Evolutionary conservation across 2,888 invertebrate species (phyloP), one percentile per base, ranked within the genome.

Genomic region (Clepsis dumicolana): DNA sequence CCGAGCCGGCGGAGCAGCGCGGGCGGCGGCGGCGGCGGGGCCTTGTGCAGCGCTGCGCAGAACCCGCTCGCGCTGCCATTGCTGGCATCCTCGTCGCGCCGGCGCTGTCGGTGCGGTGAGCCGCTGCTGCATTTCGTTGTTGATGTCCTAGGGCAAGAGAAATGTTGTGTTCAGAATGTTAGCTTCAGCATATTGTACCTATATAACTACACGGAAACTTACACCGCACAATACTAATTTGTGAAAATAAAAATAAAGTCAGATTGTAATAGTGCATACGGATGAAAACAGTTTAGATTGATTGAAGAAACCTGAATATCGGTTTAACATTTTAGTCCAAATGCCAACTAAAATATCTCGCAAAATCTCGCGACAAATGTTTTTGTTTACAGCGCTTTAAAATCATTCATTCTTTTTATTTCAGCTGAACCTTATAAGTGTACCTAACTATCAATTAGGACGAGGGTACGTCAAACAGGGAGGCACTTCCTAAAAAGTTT

Each of bases 21-120:
- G 0, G 97, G 97, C 0, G 98, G 97, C 0, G 96, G 96, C 0
- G 97, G 96, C 0, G 97, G 97, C 1, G 97, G 96, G 5, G 95
- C 94, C 63, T 95, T 94, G 78, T 96, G 96, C 53, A 98, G 87
- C 24, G 96, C 95, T 0, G 95, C 96, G 73, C 96, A 95, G 91
- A 96, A 97, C 60, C 96, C 96, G 71, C 92, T 91, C 12, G 93
- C 83, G 41, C 89, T 84, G 54, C 85, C 83, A 38, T 88, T 84
- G 54, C 84, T 80, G 12, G 87, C 82, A 35, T 85, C 81, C 65
- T 93, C 91, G 27, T 87, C 94, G 27, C 94, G 90, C 74, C 94
- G 90, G 71, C 95, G 94, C 83, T 95, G 94, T 63, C 96, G 89
- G 82, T 96, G 96, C 0, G 96, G 96, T 32, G 96, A 96, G 0